Evolutionary conservation across 2,113 vertebrate genomes (phyloP).

Genomic region (Tautogolabrus adspersus): DNA sequence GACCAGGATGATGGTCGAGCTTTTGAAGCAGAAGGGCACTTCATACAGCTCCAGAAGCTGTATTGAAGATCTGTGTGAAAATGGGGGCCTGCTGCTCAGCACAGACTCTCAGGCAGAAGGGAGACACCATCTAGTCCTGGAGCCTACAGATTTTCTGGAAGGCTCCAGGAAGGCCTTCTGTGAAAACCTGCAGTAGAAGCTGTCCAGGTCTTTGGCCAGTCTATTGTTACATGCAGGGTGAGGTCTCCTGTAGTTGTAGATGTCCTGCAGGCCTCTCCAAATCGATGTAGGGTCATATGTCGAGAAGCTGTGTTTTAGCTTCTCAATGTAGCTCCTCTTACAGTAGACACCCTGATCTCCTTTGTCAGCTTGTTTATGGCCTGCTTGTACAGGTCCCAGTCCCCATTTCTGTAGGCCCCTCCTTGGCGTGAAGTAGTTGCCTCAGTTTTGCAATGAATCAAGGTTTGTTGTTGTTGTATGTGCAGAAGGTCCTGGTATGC

Average conservation of each 20-base stretch:
- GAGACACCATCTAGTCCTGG: not conserved
- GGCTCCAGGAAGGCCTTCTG: no score
- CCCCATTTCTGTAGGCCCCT: no score
- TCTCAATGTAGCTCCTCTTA: no score
- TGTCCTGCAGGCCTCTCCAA: no score
- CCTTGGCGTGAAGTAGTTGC: no score
- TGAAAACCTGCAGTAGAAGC: not conserved
- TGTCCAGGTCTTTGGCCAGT: not conserved
- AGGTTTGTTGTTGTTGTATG: not conserved
- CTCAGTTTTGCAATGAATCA: not conserved
- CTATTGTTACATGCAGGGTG: not conserved
- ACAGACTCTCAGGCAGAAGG: slow-evolving; percentile 1
- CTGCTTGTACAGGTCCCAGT: no score
- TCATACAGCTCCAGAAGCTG: not conserved
- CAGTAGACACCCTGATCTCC: no score
- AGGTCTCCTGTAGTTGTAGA: no score
- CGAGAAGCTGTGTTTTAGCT: no score
- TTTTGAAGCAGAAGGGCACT: not conserved
- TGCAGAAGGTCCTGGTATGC: not conserved
- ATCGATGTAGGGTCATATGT: no score
- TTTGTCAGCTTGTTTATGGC: not conserved
- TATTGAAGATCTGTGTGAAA: not conserved
- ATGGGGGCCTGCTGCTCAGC: not conserved
- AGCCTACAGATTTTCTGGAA: no score
- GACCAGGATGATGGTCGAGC: not conserved